Evolutionary conservation across 1,140 invertebrate species (phyloP).

Genomic region (Heliconius congener): DNA sequence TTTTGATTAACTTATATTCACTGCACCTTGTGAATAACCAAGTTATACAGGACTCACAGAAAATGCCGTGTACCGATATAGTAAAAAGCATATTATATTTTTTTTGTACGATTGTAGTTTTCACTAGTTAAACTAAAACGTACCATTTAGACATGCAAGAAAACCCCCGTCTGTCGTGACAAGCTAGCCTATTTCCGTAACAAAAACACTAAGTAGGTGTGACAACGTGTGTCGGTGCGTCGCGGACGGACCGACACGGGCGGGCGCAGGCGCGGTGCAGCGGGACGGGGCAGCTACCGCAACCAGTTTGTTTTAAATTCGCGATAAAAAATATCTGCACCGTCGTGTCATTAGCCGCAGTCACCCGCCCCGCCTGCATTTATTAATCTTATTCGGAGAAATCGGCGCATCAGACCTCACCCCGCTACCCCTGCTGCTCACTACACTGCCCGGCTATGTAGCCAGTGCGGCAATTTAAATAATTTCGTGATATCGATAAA

Average conservation of each 20-base stretch:
- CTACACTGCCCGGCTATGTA: conserved; percentile 33
- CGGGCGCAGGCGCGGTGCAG: conserved; percentile 43
- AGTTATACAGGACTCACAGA: not conserved
- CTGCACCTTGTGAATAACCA: not conserved
- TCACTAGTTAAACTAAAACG: not conserved
- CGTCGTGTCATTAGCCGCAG: conserved; percentile 76
- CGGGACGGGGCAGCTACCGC: conserved; percentile 43
- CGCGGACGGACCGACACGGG: conserved; percentile 48
- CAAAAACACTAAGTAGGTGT: conserved; percentile 44
- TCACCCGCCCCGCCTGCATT: conserved; percentile 65
- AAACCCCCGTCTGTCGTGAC: conserved; percentile 29
- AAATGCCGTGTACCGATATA: not conserved
- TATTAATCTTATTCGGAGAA: conserved; percentile 78
- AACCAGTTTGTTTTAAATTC: conserved; percentile 78
- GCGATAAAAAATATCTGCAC: conserved; percentile 77
- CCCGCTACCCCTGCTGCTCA: conserved; percentile 43
- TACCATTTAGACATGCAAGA: conserved; percentile 16
- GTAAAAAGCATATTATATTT: not conserved
- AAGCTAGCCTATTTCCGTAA: conserved; percentile 36
- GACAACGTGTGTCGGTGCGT: conserved; percentile 40
- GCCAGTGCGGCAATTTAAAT: conserved; percentile 39
- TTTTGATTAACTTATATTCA: conserved; percentile 1
- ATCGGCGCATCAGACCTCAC: conserved; percentile 65
- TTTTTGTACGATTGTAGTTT: not conserved
- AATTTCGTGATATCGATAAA: conserved; percentile 38